Percentiles rank a stretch among this genome's conserved stretches.
These are phyloP conservation scores for Cyphomyrmex costatus DNA, from an alignment of 1,140 invertebrate species.

Conservation along the genomic window DNA sequence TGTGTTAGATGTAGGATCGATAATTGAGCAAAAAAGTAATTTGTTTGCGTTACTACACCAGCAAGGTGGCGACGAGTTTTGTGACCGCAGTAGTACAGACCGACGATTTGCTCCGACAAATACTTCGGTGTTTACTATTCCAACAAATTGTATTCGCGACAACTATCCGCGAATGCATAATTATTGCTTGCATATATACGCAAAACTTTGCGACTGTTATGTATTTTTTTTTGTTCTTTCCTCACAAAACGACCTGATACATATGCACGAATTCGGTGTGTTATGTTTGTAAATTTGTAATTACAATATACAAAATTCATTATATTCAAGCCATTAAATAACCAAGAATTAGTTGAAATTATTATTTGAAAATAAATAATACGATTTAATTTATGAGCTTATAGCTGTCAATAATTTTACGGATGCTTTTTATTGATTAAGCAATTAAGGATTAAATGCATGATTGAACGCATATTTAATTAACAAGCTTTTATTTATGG, in stretches of 20 bases:
- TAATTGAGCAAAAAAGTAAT: conserved; percentile 37
- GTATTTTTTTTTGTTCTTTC: conserved; percentile 14
- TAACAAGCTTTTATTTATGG: conserved; percentile 31
- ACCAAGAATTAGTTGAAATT: conserved; percentile 18
- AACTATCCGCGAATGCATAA: conserved; percentile 33
- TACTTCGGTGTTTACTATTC: conserved; percentile 41
- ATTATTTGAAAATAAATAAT: conserved; percentile 20
- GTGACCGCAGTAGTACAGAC: conserved; percentile 26
- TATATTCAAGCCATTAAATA: background rate
- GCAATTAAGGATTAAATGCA: conserved; percentile 24
- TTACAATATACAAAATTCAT: background rate
- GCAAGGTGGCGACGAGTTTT: conserved; percentile 38
- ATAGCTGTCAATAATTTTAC: conserved; percentile 9
- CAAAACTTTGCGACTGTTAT: background rate
- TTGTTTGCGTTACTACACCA: conserved; percentile 21
- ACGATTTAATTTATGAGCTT: conserved; percentile 22
- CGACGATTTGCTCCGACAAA: conserved; percentile 35
- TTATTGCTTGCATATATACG: conserved; percentile 6
- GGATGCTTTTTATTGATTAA: background rate
- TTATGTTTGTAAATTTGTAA: background rate
- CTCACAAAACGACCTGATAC: background rate
- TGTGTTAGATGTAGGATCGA: conserved; percentile 15
- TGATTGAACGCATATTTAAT: conserved; percentile 12
- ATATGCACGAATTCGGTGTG: background rate
- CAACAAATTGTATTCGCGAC: conserved; percentile 24